Evolutionary conservation across 2,888 invertebrate species (phyloP).

Genomic region (Dendrolimus pini): DNA sequence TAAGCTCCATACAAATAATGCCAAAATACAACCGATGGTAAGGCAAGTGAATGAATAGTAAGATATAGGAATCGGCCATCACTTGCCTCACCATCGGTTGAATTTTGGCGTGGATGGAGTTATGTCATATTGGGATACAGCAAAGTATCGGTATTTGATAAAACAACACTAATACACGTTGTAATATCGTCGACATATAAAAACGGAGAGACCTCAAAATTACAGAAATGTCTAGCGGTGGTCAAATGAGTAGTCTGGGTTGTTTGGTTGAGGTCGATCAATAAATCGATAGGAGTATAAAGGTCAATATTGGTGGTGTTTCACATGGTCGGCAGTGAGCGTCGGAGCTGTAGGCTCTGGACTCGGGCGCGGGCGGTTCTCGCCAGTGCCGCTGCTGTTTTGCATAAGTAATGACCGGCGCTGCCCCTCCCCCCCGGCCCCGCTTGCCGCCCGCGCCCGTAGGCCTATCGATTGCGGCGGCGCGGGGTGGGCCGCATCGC

Average conservation of each 20-base stretch:
- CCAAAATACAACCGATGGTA: too few relatives aligned
- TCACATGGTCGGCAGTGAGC: slow-evolving; percentile 8
- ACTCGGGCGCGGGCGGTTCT: slow-evolving; percentile 18
- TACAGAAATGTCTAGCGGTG: neutral
- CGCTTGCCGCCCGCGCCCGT: slow-evolving; percentile 76
- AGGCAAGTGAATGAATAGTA: too few relatives aligned
- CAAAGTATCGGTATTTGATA: too few relatives aligned
- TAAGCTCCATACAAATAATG: too few relatives aligned
- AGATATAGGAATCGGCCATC: too few relatives aligned
- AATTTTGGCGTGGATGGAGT: too few relatives aligned
- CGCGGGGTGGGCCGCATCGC: slow-evolving; percentile 75
- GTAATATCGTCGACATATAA: too few relatives aligned
- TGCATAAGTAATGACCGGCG: slow-evolving; percentile 70
- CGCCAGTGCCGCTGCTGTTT: slow-evolving; percentile 55
- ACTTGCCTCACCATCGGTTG: too few relatives aligned
- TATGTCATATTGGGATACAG: too few relatives aligned
- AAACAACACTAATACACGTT: too few relatives aligned
- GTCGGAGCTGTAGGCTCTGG: slow-evolving; percentile 9
- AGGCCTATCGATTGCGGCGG: slow-evolving; percentile 84
- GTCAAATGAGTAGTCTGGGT: neutral
- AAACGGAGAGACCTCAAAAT: too few relatives aligned
- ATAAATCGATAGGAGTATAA: slow-evolving; percentile 29
- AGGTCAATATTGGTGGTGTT: slow-evolving; percentile 28
- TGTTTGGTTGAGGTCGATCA: slow-evolving; percentile 15
- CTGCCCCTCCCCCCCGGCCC: slow-evolving; percentile 42